These are phyloP conservation scores for Cyprinodon brontotheroides DNA, from an alignment of 2,113 vertebrate species.

Conservation along the genomic window DNA sequence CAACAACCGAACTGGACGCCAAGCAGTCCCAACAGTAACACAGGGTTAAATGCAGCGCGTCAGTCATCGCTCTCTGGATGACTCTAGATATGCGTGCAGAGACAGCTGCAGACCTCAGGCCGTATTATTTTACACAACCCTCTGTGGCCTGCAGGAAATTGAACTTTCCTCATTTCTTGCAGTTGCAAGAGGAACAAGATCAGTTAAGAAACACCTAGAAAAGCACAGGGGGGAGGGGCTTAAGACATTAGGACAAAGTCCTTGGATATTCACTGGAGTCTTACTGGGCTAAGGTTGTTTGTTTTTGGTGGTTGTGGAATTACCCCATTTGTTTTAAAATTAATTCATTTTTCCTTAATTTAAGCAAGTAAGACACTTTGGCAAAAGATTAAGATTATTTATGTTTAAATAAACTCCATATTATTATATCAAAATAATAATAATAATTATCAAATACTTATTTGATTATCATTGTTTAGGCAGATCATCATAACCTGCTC, in stretches of 20 bases:
- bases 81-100: not conserved
- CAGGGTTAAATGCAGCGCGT: constrained; percentile 49
- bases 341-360: too few species aligned
- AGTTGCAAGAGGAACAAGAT: constrained; percentile 34
- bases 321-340: too few species aligned
- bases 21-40: constrained; percentile 45
- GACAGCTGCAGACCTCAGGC: constrained; percentile 16
- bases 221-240: not conserved
- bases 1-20: constrained; percentile 29
- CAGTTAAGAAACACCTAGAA: constrained; percentile 38
- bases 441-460: too few species aligned
- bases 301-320: not conserved
- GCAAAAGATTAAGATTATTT: not conserved
- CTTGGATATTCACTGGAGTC: not conserved
- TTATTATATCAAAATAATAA: too few species aligned
- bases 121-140: not conserved
- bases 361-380: not conserved
- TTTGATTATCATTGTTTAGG: too few species aligned
- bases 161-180: constrained; percentile 49
- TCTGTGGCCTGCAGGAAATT: constrained; percentile 33
- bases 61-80: constrained; percentile 1
- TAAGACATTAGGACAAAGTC: not conserved
- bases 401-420: too few species aligned
- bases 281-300: not conserved
- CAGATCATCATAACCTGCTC: too few species aligned